Evolutionary conservation across 2,113 vertebrate genomes (phyloP), one percentile per base, ranked within the genome.

Genomic region (Agapornis roseicollis): DNA sequence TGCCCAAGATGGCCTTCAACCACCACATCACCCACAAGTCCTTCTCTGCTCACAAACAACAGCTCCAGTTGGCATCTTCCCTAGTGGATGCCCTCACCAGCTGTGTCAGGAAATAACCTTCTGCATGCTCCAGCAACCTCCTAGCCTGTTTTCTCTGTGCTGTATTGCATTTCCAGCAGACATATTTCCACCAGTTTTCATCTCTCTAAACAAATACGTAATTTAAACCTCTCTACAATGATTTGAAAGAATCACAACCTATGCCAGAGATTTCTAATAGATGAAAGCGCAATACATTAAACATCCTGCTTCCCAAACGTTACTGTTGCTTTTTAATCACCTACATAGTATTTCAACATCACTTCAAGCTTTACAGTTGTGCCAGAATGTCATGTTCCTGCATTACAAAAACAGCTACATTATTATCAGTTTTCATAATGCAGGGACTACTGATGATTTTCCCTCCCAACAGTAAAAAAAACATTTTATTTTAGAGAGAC

Each of bases 231-330:
- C 66, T 91, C 89, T 44, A 63, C 56, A 85, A 95, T 18, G 63
- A 95, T 84, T 83, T 94, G 93, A 96, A 94, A 93, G 60, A 82
- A 94, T 69, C 73, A 73, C 37, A 86, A 27, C 29, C 44, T 46
- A 39, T 39, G 93, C 74, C 86, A 96, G 80, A 92, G 77, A 84
- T 86, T 81, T 92, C 69, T 29, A 85, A 86, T 3, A 94, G 61
- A 96, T 94, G 56, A 95, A 90, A 97, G 92, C 33, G 44, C 95
- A 94, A 87, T 39, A 72, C 66, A 66, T 80, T 49, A 94, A 93
- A 94, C 47, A 58, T 10, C n/a, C 27, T 87, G 83, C 65, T 58
- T 95, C 83, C 53, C 50, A 94, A 95, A 89, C 42, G 44, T 56
- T 92, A 86, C 65, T 90, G 85, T 17, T 88, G 44, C 41, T 94